Conservation (phyloP, 1,140 invertebrate genomes). For the Papilio dardanus region DNA sequence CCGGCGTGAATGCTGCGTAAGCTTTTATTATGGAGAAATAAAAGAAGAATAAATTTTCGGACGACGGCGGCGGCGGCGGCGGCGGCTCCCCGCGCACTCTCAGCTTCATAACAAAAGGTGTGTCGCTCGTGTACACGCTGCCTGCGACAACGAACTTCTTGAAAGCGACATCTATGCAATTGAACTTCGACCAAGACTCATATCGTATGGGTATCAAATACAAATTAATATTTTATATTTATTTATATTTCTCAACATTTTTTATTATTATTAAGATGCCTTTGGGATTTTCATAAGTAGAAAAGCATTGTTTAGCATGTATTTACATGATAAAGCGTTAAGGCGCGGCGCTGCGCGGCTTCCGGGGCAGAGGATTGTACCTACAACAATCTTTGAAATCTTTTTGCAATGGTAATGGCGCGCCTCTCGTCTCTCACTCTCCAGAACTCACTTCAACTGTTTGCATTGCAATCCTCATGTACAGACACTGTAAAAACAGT, state of each 20-base stretch:
- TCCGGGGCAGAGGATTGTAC: background rate
- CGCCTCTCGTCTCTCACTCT: background rate
- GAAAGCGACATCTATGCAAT: background rate
- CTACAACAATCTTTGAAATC: background rate
- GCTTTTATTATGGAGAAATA: constrained; percentile 4
- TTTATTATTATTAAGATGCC: background rate
- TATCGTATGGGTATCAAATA: background rate
- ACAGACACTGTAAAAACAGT: no score
- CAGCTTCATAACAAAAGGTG: background rate
- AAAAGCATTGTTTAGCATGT: background rate
- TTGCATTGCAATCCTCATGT: background rate
- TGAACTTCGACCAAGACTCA: background rate
- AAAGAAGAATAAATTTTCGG: constrained; percentile 18
- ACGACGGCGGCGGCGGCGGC: background rate
- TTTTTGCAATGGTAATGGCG: background rate
- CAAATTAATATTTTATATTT: background rate
- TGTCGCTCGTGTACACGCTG: background rate
- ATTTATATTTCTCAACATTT: no score
- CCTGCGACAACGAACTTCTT: background rate
- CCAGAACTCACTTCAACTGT: background rate
- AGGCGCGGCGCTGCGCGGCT: background rate
- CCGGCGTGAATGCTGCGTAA: constrained; percentile 21
- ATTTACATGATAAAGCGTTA: constrained; percentile 1
- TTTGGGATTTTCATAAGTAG: background rate
- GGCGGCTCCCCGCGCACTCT: background rate